Base-by-base conservation (phyloP, 2,113 vertebrate genomes). In the Mormoops blainvillei region DNA sequence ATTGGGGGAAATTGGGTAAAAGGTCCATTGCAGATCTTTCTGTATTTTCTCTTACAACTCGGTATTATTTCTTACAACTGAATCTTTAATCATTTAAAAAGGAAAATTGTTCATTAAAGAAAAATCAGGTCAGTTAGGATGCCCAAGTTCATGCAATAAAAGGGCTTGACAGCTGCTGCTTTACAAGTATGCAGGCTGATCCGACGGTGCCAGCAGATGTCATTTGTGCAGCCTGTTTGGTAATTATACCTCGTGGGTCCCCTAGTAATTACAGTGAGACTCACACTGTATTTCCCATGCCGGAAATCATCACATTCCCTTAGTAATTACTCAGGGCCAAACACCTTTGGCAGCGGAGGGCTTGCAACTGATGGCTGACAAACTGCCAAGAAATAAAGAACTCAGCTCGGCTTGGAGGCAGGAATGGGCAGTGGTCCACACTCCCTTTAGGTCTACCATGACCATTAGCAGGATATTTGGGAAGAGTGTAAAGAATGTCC, bases 271-370 rank as follows among this genome's bases (percentile, higher is more conserved):
- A 96, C 86, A 94, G 83, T 68, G 89, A 80, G 84, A 84, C 83
- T 94, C 74, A 56, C 13, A 33, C 74, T 93, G 3, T 89, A 86
- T 83, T 95, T 96, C 95, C 77, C 86, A 83, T 54, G 85, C 86
- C 70, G 78, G 95, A 98, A 97, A 97, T 95, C 95, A 95, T 92
- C 78, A 50, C 87, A 73, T 91, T 96, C 68, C 50, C 88, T 93
- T 65, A 54, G 78, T 84, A 91, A 95, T 96, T 96, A 95, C 93
- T 96, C 58, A 48, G 78, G 50, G 43, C 74, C 78, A 71, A 92
- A 94, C 91, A 95, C 82, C 91, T 96, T 96, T 67, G 91, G 78
- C 70, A 45, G 74, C 63, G 31, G 74, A 91, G 71, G 31, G 50
- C 33, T 95, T 96, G 38, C 24, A 87, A 94, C 0, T 65, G 82